A percentile compares a stretch with the other conserved stretches of the same genome.
Evolutionary conservation across 2,888 invertebrate genomes (phyloP).

Genomic region (Agrotis segetum): DNA sequence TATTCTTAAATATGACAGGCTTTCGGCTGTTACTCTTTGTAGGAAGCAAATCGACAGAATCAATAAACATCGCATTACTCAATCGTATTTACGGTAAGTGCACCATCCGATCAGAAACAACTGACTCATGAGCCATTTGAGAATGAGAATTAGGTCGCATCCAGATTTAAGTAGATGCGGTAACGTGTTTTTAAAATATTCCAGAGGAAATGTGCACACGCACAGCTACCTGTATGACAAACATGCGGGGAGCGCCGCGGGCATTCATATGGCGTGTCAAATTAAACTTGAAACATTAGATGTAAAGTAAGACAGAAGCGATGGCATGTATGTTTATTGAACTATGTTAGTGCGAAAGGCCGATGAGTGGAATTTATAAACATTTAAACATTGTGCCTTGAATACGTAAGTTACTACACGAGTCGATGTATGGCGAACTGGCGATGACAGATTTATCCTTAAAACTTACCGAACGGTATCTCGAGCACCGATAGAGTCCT

Average conservation of each 20-base stretch:
- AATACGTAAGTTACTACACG: constrained; percentile 66
- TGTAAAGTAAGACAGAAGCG: constrained; percentile 67
- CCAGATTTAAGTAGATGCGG: constrained; percentile 74
- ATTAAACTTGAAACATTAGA: constrained; percentile 62
- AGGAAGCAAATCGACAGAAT: constrained; percentile 78
- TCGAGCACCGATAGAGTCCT: constrained; percentile 72
- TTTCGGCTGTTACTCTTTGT: constrained; percentile 65
- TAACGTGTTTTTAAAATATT: constrained; percentile 68
- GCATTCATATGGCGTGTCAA: constrained; percentile 50
- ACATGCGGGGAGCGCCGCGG: constrained; percentile 37
- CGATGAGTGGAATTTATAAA: constrained; percentile 86
- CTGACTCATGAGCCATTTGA: constrained; percentile 81
- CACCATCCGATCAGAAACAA: constrained; percentile 77
- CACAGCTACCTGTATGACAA: constrained; percentile 44
- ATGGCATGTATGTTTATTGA: constrained; percentile 79
- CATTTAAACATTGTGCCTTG: constrained; percentile 78
- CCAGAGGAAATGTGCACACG: constrained; percentile 36
- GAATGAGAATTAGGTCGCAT: constrained; percentile 79
- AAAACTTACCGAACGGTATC: constrained; percentile 69
- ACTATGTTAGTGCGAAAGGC: constrained; percentile 77
- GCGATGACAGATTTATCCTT: constrained; percentile 84
- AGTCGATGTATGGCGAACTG: constrained; percentile 70
- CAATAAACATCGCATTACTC: constrained; percentile 81
- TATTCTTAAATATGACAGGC: constrained; percentile 67
- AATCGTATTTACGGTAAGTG: constrained; percentile 78